phyloP scores from a whole-genome alignment of 2,113 vertebrate species.

The Sialia sialis region DNA sequence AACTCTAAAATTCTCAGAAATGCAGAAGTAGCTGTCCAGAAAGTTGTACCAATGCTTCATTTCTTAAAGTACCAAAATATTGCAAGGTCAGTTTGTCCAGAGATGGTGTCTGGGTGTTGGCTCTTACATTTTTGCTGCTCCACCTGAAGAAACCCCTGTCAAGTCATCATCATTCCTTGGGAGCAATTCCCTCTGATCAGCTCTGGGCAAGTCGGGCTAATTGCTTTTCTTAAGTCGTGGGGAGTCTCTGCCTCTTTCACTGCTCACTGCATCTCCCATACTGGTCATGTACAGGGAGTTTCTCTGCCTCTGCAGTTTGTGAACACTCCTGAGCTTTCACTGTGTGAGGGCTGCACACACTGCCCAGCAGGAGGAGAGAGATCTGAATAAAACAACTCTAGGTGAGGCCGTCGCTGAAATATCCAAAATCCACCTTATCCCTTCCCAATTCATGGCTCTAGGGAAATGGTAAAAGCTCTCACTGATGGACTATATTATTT shows the following conservation, averaged over 20 bases:
- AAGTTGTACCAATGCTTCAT: neutral
- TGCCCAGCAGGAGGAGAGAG: neutral
- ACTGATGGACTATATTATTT: neutral
- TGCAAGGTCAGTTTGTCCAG: neutral
- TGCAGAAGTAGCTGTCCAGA: neutral
- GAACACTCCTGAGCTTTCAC: neutral
- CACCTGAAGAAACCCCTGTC: neutral
- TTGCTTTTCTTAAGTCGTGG: fast-evolving
- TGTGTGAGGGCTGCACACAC: neutral
- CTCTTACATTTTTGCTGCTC: neutral
- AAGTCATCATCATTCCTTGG: fast-evolving
- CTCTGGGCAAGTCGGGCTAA: neutral
- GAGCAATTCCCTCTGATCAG: neutral
- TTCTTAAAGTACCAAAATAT: neutral
- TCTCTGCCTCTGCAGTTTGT: neutral
- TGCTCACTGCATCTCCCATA: neutral
- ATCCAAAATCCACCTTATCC: neutral
- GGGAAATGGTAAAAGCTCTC: neutral
- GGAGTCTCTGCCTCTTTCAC: neutral
- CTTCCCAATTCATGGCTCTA: neutral
- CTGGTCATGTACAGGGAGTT: neutral
- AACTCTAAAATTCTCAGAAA: neutral
- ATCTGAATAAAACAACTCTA: neutral
- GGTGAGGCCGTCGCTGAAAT: neutral
- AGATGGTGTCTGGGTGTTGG: neutral